Evolutionary conservation across 2,888 invertebrate species (phyloP).

Genomic region (Himalopsyche kuldschensis): DNA sequence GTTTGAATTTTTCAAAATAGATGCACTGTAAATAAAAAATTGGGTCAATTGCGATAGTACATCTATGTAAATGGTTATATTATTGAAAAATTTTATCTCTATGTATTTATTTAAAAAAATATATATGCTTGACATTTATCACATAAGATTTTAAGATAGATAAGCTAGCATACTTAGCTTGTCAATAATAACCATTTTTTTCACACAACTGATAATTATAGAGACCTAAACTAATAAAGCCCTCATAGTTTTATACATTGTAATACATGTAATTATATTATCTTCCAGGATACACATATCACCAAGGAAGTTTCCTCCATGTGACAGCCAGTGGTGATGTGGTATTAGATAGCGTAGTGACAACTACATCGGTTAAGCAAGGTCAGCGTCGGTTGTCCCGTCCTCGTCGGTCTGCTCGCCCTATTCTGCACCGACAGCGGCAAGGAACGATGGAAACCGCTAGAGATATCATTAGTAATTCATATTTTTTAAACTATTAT

Average conservation of each 20-base stretch:
- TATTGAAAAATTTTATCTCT: too few species aligned
- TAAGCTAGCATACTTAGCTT: neutral
- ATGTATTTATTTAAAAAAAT: too few species aligned
- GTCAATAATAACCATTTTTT: neutral
- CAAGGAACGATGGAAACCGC: conserved; percentile 64
- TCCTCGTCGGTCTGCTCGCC: conserved; percentile 45
- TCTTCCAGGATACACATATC: conserved; percentile 64
- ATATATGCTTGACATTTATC: neutral
- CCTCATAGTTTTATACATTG: neutral
- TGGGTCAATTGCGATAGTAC: too few species aligned
- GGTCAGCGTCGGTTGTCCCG: conserved; percentile 55
- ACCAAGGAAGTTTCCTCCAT: conserved; percentile 70
- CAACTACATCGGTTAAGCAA: conserved; percentile 47
- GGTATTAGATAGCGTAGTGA: conserved; percentile 60
- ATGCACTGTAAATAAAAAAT: too few species aligned
- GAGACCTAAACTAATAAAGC: neutral
- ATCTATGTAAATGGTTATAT: too few species aligned
- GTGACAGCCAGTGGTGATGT: conserved; percentile 65
- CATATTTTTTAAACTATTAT: neutral
- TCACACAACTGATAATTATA: neutral
- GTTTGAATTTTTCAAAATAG: too few species aligned
- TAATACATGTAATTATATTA: neutral
- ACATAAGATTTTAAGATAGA: too few species aligned
- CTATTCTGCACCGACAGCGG: conserved; percentile 49
- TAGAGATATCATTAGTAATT: conserved; percentile 62